phyloP scores from a whole-genome alignment of 1,140 invertebrate genomes.

The Drosophila gunungcola region DNA sequence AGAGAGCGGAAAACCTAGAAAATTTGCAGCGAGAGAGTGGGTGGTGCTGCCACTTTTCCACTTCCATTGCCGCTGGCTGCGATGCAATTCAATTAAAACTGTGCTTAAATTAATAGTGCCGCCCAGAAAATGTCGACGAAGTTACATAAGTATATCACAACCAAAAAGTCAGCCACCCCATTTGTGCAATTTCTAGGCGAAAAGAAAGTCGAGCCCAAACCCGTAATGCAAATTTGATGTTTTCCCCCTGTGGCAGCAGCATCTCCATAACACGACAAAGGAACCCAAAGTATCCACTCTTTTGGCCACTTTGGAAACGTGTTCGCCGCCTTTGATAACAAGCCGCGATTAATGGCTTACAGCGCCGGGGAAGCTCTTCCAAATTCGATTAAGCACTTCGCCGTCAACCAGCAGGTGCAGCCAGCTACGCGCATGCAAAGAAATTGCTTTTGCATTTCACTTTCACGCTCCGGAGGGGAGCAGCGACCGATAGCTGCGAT shows the following conservation, averaged over 20 bases:
- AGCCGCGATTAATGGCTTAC: constrained; percentile 44
- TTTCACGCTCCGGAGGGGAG: constrained; percentile 50
- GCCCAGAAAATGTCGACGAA: constrained; percentile 18
- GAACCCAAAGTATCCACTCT: constrained; percentile 1
- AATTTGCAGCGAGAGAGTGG: constrained; percentile 24
- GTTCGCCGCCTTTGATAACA: constrained; percentile 45
- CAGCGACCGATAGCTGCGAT: constrained; percentile 29
- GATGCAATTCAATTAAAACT: constrained; percentile 56
- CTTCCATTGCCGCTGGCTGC: constrained; percentile 4
- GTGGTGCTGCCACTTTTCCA: constrained; percentile 3
- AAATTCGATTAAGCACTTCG: constrained; percentile 41
- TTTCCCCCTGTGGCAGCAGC: constrained; percentile 26
- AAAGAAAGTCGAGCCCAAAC: constrained; percentile 40
- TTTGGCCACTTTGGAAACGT: constrained; percentile 29
- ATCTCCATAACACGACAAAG: constrained; percentile 38
- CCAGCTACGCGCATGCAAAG: constrained; percentile 11
- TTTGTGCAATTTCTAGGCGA: constrained; percentile 28
- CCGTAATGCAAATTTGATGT: constrained; percentile 52
- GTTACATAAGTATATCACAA: constrained; percentile 35
- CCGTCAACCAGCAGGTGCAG: constrained; percentile 21
- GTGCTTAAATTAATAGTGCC: constrained; percentile 51
- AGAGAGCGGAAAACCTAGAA: constrained; percentile 15
- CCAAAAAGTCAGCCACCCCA: background rate
- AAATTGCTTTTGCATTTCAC: constrained; percentile 64
- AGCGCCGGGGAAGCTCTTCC: constrained; percentile 29